A percentile compares a stretch with the other conserved stretches of the same genome.
These are phyloP conservation scores for Agapetus fuscipes DNA, from an alignment of 2,888 invertebrate genomes.

Conservation along the genomic window DNA sequence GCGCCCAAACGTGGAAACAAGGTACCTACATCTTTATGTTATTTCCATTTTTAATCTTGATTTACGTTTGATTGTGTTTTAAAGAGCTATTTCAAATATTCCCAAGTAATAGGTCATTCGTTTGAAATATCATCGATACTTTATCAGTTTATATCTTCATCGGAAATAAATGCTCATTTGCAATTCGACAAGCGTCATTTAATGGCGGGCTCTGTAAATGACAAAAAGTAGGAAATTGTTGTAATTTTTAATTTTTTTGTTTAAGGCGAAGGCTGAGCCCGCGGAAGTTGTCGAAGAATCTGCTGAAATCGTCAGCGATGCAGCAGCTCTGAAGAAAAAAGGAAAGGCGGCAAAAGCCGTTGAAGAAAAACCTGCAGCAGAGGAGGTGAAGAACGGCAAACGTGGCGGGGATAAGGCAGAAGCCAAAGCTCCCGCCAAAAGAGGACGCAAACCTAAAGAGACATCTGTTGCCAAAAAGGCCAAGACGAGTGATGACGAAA, in stretches of 20 bases:
- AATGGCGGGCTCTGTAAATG: no score
- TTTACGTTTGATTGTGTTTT: no score
- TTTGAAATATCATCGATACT: no score
- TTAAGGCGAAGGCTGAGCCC: slow-evolving; percentile 17
- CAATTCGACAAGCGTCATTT: no score
- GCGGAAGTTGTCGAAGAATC: slow-evolving; percentile 8
- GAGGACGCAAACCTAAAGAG: slow-evolving; percentile 30
- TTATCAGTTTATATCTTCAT: no score
- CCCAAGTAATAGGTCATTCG: no score
- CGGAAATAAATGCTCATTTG: no score
- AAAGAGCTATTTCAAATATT: no score
- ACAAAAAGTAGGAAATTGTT: no score
- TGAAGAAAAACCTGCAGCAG: background rate
- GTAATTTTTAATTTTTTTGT: no score
- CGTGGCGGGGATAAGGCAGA: slow-evolving; percentile 4
- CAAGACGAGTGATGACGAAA: slow-evolving; percentile 22
- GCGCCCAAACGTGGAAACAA: slow-evolving; percentile 22
- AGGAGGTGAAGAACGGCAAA: slow-evolving; percentile 7
- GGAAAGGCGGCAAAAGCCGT: slow-evolving; percentile 11
- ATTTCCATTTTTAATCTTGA: no score
- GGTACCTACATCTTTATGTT: slow-evolving; percentile 19
- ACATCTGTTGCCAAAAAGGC: slow-evolving; percentile 23
- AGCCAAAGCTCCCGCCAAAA: slow-evolving; percentile 9
- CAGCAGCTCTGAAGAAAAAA: slow-evolving; percentile 9
- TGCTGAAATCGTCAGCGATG: slow-evolving; percentile 2